phyloP scores from a whole-genome alignment of 2,888 invertebrate genomes.

The Pammene fasciana region DNA sequence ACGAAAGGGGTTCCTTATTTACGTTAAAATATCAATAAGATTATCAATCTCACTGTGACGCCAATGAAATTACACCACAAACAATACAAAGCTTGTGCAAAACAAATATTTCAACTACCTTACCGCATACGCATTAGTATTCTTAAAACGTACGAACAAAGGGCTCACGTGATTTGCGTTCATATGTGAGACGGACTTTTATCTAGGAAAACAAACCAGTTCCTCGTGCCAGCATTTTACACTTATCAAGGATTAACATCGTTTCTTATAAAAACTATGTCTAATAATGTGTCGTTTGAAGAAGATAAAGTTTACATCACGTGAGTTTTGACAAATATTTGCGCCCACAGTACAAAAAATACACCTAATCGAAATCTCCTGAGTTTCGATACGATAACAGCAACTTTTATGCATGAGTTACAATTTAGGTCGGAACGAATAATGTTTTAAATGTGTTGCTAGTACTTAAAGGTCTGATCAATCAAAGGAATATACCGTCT shows the following conservation, averaged over 20 bases:
- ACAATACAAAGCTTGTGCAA: not conserved
- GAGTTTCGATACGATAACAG: too few relatives aligned
- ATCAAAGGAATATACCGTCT: too few relatives aligned
- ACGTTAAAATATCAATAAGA: not conserved
- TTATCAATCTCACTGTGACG: not conserved
- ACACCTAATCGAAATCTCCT: too few relatives aligned
- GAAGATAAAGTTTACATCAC: too few relatives aligned
- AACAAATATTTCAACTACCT: constrained; percentile 6
- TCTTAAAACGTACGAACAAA: constrained; percentile 21
- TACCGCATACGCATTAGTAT: constrained; percentile 10
- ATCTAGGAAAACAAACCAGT: constrained; percentile 27
- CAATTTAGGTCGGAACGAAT: too few relatives aligned
- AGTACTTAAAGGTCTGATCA: too few relatives aligned
- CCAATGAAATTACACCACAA: not conserved
- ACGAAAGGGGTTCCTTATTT: not conserved
- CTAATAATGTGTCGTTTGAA: too few relatives aligned
- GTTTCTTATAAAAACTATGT: too few relatives aligned
- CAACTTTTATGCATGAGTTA: too few relatives aligned
- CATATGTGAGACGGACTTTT: constrained; percentile 13
- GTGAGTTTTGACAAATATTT: too few relatives aligned
- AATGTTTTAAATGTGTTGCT: too few relatives aligned
- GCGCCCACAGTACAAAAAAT: too few relatives aligned
- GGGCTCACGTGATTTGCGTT: constrained; percentile 25
- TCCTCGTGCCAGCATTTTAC: not conserved
- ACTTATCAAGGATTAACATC: constrained; percentile 15